Evolutionary conservation across 2,797 vertebrate species (phyloP), one percentile per base, ranked within the genome.

Genomic region (Rhabdomys pumilio): DNA sequence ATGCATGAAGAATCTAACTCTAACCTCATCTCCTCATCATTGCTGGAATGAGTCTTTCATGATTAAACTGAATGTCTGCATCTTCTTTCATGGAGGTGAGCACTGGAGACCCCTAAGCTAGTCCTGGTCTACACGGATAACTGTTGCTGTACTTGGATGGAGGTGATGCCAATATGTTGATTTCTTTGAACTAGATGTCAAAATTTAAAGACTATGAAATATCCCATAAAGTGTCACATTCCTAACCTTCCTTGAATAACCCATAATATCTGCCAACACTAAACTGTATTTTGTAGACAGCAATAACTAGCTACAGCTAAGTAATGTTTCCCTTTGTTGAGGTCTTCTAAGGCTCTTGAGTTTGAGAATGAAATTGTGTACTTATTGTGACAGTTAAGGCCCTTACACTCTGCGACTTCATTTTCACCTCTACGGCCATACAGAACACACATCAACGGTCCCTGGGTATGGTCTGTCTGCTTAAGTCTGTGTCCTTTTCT

Each of bases 161-260:
- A 5, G 6, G 10, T 69, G 13, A 15, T 80, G 1, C 4, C 86
- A 57, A 89, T 73, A 6, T n/a, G 80, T 44, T 20, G 80, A 84
- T 88, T 91, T n/a, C 44, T 17, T 20, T 69, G 44, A 82, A 89
- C 59, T 82, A 93, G n/a, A 34, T 97, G 26, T 90, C 85, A 95
- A 92, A 94, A 94, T 88, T 80, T 85, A 55, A 44, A 95, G 93
- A 65, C 90, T 4, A 84, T 44, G 13, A 88, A 20, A 76, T 50
- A 2, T 69, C 63, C 75, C 34, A 50, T 61, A 92, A 80, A 90
- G 67, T 69, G 90, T 91, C 86, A 63, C 44, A 94, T 44, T 89
- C 44, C 34, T 88, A 87, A 20, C 1, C 84, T 91, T 92, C 89
- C 63, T 88, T 73, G 1, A 38, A 86, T 84, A 76, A 75, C 50